Percentiles rank a stretch among this genome's conserved stretches.
phyloP scores from a whole-genome alignment of 2,888 invertebrate genomes.

The Megalurothrips usitatus region DNA sequence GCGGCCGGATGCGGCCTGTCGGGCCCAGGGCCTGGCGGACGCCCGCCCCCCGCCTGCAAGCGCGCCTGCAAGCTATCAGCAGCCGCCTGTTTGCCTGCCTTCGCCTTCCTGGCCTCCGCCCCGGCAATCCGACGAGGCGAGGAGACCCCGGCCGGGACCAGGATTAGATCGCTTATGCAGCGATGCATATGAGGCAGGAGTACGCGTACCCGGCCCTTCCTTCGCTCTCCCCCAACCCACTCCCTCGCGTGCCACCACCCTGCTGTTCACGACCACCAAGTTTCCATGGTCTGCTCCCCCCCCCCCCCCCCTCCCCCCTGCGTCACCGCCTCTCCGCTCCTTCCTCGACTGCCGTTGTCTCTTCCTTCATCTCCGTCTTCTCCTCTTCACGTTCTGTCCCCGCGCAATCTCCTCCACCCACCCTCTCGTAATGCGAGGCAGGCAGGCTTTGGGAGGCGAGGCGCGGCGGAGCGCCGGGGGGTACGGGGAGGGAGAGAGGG shows the following conservation, averaged over 20 bases:
- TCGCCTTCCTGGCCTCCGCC: not conserved
- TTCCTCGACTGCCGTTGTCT: too few species aligned
- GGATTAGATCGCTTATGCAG: constrained; percentile 24
- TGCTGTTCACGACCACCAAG: too few species aligned
- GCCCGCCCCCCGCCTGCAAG: not conserved
- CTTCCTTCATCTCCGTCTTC: not conserved
- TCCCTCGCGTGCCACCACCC: too few species aligned
- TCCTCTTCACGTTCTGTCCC: not conserved
- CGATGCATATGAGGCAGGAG: constrained; percentile 18
- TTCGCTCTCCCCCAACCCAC: not conserved
- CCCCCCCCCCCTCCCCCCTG: too few species aligned
- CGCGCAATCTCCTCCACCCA: not conserved
- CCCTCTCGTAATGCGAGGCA: not conserved
- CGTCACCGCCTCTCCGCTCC: too few species aligned
- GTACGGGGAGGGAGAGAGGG: not conserved
- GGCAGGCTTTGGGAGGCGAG: not conserved
- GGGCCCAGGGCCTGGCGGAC: not conserved
- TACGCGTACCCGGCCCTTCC: not conserved
- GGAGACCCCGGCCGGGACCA: not conserved
- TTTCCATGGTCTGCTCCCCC: too few species aligned
- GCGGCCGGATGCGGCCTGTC: too few species aligned
- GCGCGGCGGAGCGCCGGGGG: not conserved
- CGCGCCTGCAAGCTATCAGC: not conserved
- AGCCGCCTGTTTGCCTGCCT: not conserved
- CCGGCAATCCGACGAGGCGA: not conserved